phyloP scores from a whole-genome alignment of 2,888 invertebrate genomes.

The Julus scandinavius region DNA sequence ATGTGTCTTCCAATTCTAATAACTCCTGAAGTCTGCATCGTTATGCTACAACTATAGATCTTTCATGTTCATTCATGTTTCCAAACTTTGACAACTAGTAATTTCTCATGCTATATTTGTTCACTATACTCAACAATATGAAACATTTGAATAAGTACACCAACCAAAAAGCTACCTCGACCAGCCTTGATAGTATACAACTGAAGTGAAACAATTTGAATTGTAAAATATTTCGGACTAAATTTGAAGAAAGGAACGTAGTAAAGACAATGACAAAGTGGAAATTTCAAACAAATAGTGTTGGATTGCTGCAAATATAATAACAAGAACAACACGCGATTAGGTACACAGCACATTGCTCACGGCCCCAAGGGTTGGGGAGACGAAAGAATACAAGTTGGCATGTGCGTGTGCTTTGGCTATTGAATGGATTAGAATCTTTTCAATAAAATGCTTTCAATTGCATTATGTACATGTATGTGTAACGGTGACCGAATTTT shows the following conservation, averaged over 20 bases:
- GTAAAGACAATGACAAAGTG: conserved; percentile 34
- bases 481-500: conserved; percentile 39
- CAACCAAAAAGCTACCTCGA: background rate
- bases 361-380: conserved; percentile 23
- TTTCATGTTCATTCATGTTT: background rate
- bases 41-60: background rate
- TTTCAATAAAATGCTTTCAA: conserved; percentile 30
- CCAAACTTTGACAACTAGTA: background rate
- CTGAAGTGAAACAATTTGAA: conserved; percentile 29
- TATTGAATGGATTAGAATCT: conserved; percentile 15
- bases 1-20: too few species aligned
- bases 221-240: conserved; percentile 36
- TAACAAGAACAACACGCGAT: conserved; percentile 42
- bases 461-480: background rate
- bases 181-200: background rate
- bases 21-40: background rate
- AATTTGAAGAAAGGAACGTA: conserved; percentile 29
- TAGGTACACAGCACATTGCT: conserved; percentile 18
- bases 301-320: conserved; percentile 29
- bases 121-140: background rate
- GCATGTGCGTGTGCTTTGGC: conserved; percentile 29
- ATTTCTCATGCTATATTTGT: conserved; percentile 16
- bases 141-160: background rate
- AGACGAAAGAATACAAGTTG: background rate
- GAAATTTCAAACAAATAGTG: conserved; percentile 24